Conservation (phyloP, 2,888 invertebrate species). For the Crossocerus cetratus region DNA sequence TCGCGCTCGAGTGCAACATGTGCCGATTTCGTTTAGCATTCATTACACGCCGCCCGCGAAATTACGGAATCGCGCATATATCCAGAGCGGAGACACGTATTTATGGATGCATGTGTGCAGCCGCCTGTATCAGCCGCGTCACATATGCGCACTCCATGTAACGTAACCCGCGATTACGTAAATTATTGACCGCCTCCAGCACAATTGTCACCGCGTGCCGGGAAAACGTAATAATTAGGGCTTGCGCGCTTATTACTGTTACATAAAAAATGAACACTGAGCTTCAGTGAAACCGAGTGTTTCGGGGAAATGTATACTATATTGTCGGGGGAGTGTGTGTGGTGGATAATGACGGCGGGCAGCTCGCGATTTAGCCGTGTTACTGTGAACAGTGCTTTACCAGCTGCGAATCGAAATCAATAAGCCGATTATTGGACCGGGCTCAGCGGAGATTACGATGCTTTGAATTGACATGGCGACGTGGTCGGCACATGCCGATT, state of each 20-base stretch:
- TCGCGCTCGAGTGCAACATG: neutral
- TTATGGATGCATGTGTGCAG: too few species aligned
- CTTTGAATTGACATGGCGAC: slow-evolving; percentile 68
- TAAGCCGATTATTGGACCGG: slow-evolving; percentile 71
- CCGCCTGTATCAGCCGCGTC: too few species aligned
- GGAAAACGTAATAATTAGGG: neutral
- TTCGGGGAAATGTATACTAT: too few species aligned
- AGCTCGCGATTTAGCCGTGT: neutral
- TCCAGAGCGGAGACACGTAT: too few species aligned
- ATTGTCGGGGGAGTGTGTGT: neutral
- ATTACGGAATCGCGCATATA: too few species aligned
- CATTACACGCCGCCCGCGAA: neutral
- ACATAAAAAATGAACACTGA: neutral
- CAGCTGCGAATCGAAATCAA: slow-evolving; percentile 67
- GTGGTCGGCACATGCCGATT: slow-evolving; percentile 54
- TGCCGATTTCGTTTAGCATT: neutral
- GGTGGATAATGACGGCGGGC: neutral
- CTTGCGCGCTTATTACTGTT: neutral
- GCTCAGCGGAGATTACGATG: slow-evolving; percentile 71
- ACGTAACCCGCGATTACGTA: neutral
- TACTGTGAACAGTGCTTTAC: slow-evolving; percentile 37
- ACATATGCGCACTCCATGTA: neutral
- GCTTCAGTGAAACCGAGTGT: too few species aligned
- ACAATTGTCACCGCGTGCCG: neutral
- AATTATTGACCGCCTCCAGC: neutral